Evolutionary conservation across 2,888 invertebrate species (phyloP).

Genomic region (Dasysyrphus tricinctus): DNA sequence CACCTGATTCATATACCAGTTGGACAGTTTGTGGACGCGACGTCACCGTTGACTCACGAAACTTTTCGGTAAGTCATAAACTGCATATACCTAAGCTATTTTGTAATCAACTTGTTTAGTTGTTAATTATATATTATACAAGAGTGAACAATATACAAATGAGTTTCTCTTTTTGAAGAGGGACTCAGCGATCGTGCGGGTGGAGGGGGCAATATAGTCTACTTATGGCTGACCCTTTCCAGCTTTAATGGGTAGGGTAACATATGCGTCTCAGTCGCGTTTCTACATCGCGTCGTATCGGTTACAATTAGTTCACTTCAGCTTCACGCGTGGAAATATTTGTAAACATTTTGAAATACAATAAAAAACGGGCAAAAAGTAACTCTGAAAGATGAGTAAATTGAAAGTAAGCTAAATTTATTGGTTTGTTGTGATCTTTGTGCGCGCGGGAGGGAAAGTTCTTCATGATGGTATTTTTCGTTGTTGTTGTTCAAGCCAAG

Average conservation of each 20-base stretch:
- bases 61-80: conserved; percentile 81
- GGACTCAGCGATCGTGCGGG: conserved; percentile 7
- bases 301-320: conserved; percentile 39
- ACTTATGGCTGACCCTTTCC: conserved; percentile 63
- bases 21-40: conserved; percentile 86
- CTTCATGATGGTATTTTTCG: neutral
- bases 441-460: conserved; percentile 41
- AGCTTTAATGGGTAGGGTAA: conserved; percentile 24
- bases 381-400: conserved; percentile 61
- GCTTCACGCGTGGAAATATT: conserved; percentile 35
- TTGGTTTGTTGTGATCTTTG: conserved; percentile 26
- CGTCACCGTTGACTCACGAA: conserved; percentile 81
- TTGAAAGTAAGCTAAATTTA: conserved; percentile 66
- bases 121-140: conserved; percentile 44
- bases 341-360: conserved; percentile 59
- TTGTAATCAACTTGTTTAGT: conserved; percentile 35
- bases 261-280: conserved; percentile 51
- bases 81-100: too few relatives aligned
- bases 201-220: neutral
- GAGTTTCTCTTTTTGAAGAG: conserved; percentile 62
- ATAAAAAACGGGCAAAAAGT: conserved; percentile 9
- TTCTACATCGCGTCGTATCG: conserved; percentile 41
- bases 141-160: conserved; percentile 32
- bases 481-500: neutral
- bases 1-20: conserved; percentile 81